These are phyloP conservation scores for Malthinus flaveolus DNA, from an alignment of 2,888 invertebrate species.

Conservation along the genomic window DNA sequence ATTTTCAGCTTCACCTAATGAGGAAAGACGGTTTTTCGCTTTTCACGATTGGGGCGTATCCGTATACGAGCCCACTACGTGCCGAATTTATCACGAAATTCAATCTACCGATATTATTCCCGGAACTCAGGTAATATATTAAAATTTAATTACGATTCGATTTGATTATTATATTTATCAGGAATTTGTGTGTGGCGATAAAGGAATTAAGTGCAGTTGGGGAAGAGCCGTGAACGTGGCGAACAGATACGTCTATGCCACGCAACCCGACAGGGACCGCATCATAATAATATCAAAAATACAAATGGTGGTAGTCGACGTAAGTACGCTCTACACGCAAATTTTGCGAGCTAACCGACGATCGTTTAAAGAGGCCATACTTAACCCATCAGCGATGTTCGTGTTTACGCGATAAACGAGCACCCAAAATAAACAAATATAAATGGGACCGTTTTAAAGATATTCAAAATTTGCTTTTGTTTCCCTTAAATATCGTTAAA, in stretches of 20 bases:
- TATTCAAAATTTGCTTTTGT: too few species aligned
- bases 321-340: slow-evolving; percentile 39
- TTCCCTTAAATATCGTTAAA: too few species aligned
- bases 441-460: too few species aligned
- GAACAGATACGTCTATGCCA: slow-evolving; percentile 71
- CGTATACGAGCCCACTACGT: slow-evolving; percentile 72
- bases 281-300: slow-evolving; percentile 72
- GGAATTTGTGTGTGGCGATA: slow-evolving; percentile 73
- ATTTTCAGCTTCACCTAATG: slow-evolving; percentile 59
- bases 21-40: slow-evolving; percentile 70
- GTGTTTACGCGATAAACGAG: neutral
- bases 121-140: slow-evolving; percentile 62
- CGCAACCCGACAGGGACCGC: slow-evolving; percentile 71
- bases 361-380: neutral
- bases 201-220: slow-evolving; percentile 70
- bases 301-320: slow-evolving; percentile 72
- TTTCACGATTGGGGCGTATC: slow-evolving; percentile 77
- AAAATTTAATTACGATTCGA: neutral
- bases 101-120: slow-evolving; percentile 71
- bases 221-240: slow-evolving; percentile 72
- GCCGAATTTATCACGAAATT: slow-evolving; percentile 71
- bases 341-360: neutral
- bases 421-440: too few species aligned
- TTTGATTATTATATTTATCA: slow-evolving; percentile 37
- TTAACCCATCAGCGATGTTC: too few species aligned